phyloP scores from a whole-genome alignment of 2,888 invertebrate genomes.

The Eudasyphora cyanicolor region DNA sequence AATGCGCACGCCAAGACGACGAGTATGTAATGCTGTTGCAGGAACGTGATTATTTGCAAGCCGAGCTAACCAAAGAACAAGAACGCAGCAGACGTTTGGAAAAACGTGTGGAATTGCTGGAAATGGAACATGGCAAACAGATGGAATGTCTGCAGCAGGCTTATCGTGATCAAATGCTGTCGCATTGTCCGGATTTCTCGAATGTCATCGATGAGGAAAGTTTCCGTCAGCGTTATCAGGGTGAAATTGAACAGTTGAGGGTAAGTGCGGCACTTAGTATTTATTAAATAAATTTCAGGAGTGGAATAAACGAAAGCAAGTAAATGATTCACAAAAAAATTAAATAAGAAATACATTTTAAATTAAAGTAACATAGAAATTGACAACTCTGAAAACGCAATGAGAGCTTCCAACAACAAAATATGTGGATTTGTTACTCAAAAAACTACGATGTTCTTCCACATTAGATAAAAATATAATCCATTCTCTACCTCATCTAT shows the following conservation, averaged over 20 bases:
- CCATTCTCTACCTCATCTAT: too few species aligned
- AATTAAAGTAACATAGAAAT: too few species aligned
- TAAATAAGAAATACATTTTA: background rate
- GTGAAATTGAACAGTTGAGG: slow-evolving; percentile 92
- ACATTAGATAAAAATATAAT: too few species aligned
- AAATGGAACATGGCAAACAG: slow-evolving; percentile 91
- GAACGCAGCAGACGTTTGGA: slow-evolving; percentile 88
- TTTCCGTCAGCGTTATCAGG: slow-evolving; percentile 88
- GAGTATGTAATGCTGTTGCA: slow-evolving; percentile 77
- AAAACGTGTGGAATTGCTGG: slow-evolving; percentile 86
- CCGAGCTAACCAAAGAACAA: slow-evolving; percentile 83
- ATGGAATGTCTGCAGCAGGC: slow-evolving; percentile 89
- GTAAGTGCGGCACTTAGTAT: slow-evolving; percentile 74
- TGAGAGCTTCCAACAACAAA: too few species aligned
- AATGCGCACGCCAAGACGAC: slow-evolving; percentile 78
- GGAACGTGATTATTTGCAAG: slow-evolving; percentile 80
- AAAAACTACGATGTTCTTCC: too few species aligned
- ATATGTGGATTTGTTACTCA: too few species aligned
- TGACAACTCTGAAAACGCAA: too few species aligned
- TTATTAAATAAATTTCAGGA: background rate
- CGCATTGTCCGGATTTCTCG: slow-evolving; percentile 71
- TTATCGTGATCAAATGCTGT: slow-evolving; percentile 82
- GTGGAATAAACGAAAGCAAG: background rate
- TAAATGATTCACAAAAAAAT: background rate
- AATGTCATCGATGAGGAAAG: slow-evolving; percentile 83